Conservation (phyloP, 2,888 invertebrate species). For the Drosophila helvetica region DNA sequence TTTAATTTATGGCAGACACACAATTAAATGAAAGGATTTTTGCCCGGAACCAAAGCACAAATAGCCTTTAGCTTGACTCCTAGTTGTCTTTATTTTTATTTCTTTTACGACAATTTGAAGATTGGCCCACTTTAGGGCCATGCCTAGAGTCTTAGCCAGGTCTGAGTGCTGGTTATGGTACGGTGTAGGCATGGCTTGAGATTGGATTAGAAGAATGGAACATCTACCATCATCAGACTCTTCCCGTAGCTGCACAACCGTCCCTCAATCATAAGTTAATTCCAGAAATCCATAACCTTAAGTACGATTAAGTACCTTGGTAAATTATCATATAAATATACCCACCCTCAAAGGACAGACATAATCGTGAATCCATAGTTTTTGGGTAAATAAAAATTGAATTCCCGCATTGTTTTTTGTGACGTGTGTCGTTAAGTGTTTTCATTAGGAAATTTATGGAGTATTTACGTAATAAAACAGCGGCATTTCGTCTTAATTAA, state of each 20-base stretch:
- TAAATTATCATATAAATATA: conserved; percentile 19
- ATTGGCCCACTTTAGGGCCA: conserved; percentile 41
- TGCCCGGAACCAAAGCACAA: not conserved
- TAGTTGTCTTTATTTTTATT: not conserved
- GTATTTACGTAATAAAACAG: conserved; percentile 76
- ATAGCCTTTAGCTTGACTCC: not conserved
- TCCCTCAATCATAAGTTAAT: conserved; percentile 6
- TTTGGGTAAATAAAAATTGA: conserved; percentile 63
- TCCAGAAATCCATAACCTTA: conserved; percentile 3
- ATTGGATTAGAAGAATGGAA: not conserved
- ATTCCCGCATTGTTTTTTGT: conserved; percentile 77
- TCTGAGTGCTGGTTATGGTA: not conserved
- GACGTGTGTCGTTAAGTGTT: conserved; percentile 76
- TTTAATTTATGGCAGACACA: conserved; percentile 55
- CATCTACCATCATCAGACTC: not conserved
- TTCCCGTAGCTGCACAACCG: not conserved
- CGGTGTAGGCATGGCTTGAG: too few species aligned
- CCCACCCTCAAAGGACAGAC: not conserved
- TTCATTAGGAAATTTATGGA: conserved; percentile 73
- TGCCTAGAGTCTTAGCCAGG: conserved; percentile 6
- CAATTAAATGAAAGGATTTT: conserved; percentile 54
- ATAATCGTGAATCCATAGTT: conserved; percentile 3
- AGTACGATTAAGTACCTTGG: conserved; percentile 29
- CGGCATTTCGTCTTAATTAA: conserved; percentile 79
- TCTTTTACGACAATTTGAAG: conserved; percentile 28